Evolutionary conservation across 2,888 invertebrate species (phyloP).

Genomic region (Campaea margaritaria): DNA sequence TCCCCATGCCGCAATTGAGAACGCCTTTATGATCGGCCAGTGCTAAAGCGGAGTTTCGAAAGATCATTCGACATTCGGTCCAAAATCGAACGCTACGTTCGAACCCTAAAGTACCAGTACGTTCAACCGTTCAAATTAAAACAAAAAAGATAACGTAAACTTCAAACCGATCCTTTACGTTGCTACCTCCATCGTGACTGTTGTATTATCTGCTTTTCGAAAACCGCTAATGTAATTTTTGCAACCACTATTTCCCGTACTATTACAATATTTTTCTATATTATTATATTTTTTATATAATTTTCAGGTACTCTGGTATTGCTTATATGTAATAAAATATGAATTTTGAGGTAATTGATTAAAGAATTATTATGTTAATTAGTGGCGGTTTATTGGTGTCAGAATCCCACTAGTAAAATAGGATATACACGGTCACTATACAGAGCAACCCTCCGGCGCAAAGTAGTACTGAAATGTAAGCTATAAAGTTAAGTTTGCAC

Average conservation of each 20-base stretch:
- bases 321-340: slow-evolving; percentile 79
- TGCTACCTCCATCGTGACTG: slow-evolving; percentile 51
- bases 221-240: slow-evolving; percentile 60
- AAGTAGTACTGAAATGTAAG: no score
- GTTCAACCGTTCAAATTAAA: slow-evolving; percentile 41
- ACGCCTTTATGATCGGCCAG: slow-evolving; percentile 11
- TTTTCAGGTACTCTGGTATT: slow-evolving; percentile 83
- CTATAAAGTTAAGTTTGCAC: no score
- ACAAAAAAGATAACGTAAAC: slow-evolving; percentile 47
- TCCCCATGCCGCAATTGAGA: slow-evolving; percentile 3
- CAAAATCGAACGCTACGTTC: slow-evolving; percentile 27
- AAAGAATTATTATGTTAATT: slow-evolving; percentile 47
- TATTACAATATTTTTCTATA: slow-evolving; percentile 66
- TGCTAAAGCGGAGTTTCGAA: slow-evolving; percentile 16
- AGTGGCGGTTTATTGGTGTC: slow-evolving; percentile 62
- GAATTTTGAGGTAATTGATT: slow-evolving; percentile 58
- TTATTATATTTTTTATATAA: slow-evolving; percentile 58
- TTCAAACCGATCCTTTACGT: slow-evolving; percentile 44
- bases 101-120: slow-evolving; percentile 38
- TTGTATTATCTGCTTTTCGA: slow-evolving; percentile 49
- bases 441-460: no score
- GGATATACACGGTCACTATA: neutral
- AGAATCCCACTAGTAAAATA: slow-evolving; percentile 32
- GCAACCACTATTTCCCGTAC: slow-evolving; percentile 69
- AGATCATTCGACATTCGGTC: slow-evolving; percentile 13